These are phyloP conservation scores for Habropoda laboriosa DNA, from an alignment of 1,140 invertebrate species.

Conservation along the genomic window DNA sequence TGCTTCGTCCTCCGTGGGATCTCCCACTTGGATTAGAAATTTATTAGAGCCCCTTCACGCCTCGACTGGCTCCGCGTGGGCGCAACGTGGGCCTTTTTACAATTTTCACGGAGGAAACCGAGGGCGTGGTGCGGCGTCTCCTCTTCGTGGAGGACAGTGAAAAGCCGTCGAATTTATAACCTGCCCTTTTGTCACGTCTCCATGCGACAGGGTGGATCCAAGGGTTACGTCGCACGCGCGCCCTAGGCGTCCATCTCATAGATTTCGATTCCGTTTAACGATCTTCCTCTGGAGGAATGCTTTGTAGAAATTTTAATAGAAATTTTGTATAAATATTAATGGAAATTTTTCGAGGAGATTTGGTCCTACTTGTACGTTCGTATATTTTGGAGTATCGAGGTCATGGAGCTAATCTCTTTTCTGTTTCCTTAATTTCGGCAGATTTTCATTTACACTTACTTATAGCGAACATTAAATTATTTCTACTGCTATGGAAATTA, in stretches of 20 bases:
- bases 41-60: slow-evolving; percentile 52
- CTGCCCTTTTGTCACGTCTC: slow-evolving; percentile 72
- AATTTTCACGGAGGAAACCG: slow-evolving; percentile 51
- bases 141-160: slow-evolving; percentile 44
- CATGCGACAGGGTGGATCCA: slow-evolving; percentile 1
- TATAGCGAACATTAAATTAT: too few relatives aligned
- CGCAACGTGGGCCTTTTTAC: slow-evolving; percentile 42
- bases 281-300: neutral
- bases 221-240: slow-evolving; percentile 19
- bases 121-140: slow-evolving; percentile 57
- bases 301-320: too few relatives aligned
- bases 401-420: too few relatives aligned
- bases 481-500: too few relatives aligned
- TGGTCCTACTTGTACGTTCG: too few relatives aligned
- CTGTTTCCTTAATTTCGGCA: too few relatives aligned
- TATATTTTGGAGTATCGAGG: too few relatives aligned
- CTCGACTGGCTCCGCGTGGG: slow-evolving; percentile 24
- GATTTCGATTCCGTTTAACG: slow-evolving; percentile 5
- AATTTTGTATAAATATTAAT: too few relatives aligned
- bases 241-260: slow-evolving; percentile 1
- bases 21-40: slow-evolving; percentile 54
- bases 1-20: neutral
- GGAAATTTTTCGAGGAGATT: too few relatives aligned
- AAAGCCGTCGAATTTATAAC: slow-evolving; percentile 75
- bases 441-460: too few relatives aligned